Evolutionary conservation across 2,888 invertebrate genomes (phyloP), one percentile per base, ranked within the genome.

Genomic region (Acanthosepion lycidas): DNA sequence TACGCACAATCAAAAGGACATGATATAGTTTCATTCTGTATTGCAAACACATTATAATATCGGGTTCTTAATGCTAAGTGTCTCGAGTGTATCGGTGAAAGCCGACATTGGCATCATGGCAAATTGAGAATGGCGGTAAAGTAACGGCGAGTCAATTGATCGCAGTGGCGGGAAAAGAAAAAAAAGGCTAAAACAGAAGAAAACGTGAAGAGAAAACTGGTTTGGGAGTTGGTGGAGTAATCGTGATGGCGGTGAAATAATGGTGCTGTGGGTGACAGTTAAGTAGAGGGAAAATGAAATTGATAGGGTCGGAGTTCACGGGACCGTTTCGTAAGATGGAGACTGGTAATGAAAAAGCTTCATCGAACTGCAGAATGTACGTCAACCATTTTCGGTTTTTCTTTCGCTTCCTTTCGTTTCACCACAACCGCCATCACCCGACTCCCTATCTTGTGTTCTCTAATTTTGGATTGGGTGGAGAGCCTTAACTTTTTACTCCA

Each of bases 1-100:
- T 59, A 78, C 78, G n/a, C n/a, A 8, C 12, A 33, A 18, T 78
- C 9, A 78, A 78, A 78, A 78, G 78, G 78, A 78, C 78, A 78
- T 18, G 78, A 78, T 78, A 78, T n/a, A 78, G n/a, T n/a, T 78
- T 78, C 33, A 3, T n/a, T 78, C 78, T 78, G n/a, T n/a, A 78
- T 78, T 33, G 78, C 78, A 78, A 78, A 78, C 33, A 78, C 78
- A 78, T 78, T 78, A 78, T 78, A 78, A 78, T 78, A 78, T 78
- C 78, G n/a, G 12, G n/a, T 78, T 78, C 78, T 78, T 78, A 78
- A 78, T 78, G 78, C n/a, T 33, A n/a, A 78, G n/a, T 78, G 78
- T 78, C 78, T 78, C 78, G 12, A 78, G 78, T 78, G 78, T 78
- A n/a, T n/a, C 78, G n/a, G 78, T n/a, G 78, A 78, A 78, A 78